Base-by-base conservation (phyloP, 2,113 vertebrate species). In the Rhabdornis inornatus region DNA sequence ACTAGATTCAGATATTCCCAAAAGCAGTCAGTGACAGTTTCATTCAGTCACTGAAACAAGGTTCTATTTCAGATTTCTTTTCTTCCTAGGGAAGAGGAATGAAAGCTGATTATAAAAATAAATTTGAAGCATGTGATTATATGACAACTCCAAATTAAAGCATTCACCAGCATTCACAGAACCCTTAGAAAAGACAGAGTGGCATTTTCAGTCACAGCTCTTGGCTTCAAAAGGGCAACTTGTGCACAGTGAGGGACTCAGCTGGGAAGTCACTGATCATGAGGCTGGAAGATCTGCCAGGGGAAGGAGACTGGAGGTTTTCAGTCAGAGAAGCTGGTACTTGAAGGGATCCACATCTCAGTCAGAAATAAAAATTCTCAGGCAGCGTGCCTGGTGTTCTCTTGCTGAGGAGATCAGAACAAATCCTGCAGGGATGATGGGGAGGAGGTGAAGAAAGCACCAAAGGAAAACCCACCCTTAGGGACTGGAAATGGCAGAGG, bases 91-190 rank as follows among this genome's bases (percentile, higher is more conserved):
- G 52, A 87, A 66, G 31, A 59, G 33, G 19, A 84, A 92, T 49
- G 66, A 85, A 90, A 83, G 17, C 22, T 64, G 21, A 24, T 60
- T 89, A 90, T 52, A 93, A 90, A 93, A 87, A 66, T 53, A 71
- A 81, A 89, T 21, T 12, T 63, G 30, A 47, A 75, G n/a, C n/a
- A 63, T 1, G 13, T 19, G 30, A 89, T 92, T 81, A 68, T 14
- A 78, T 23, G 30, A 44, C 27, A 31, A 75, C 56, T 81, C 27
- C 28, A 68, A 77, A 87, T 68, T 31, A 47, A 87, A 83, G 25
- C 7, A 64, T 83, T 76, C 49, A 52, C 8, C 0, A 2, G 56
- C 1, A 10, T 55, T 83, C 1, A 0, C 50, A 90, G 56, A 93
- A 47, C 12, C 30, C 56, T 80, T 30, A 55, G 70, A 80, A 83